These are phyloP conservation scores for Acestrorhynchus altus DNA, from an alignment of 2,797 vertebrate species.

Conservation along the genomic window DNA sequence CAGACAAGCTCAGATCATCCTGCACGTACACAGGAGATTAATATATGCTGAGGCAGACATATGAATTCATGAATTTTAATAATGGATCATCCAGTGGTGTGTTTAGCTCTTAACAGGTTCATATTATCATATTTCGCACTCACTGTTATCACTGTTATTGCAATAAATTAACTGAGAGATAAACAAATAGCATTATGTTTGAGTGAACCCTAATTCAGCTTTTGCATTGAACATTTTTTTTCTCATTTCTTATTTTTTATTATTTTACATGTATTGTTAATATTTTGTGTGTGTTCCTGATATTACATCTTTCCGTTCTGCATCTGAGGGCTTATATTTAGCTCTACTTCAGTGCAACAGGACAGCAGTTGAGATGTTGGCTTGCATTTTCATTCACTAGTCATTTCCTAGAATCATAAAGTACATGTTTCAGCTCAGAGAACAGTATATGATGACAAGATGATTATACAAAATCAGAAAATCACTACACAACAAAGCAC, in stretches of 20 bases:
- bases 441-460: background rate
- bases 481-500: too few species aligned
- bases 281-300: too few species aligned
- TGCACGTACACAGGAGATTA: slow-evolving; percentile 8
- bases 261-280: too few species aligned
- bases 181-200: background rate
- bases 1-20: slow-evolving; percentile 28
- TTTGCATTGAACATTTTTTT: too few species aligned
- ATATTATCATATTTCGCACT: background rate
- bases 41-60: slow-evolving; percentile 20
- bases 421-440: background rate
- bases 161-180: background rate
- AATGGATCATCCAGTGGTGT: background rate
- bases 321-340: too few species aligned
- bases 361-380: background rate
- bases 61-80: slow-evolving; percentile 29
- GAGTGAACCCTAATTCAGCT: too few species aligned
- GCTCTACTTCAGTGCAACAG: too few species aligned
- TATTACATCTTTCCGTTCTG: too few species aligned
- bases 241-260: too few species aligned
- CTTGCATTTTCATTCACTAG: background rate
- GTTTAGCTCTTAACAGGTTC: background rate
- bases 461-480: background rate
- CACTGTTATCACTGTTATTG: background rate
- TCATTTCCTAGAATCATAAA: background rate